A percentile compares a stretch with the other conserved stretches of the same genome.
phyloP scores from a whole-genome alignment of 2,113 vertebrate species.

The Cygnus buccinator region DNA sequence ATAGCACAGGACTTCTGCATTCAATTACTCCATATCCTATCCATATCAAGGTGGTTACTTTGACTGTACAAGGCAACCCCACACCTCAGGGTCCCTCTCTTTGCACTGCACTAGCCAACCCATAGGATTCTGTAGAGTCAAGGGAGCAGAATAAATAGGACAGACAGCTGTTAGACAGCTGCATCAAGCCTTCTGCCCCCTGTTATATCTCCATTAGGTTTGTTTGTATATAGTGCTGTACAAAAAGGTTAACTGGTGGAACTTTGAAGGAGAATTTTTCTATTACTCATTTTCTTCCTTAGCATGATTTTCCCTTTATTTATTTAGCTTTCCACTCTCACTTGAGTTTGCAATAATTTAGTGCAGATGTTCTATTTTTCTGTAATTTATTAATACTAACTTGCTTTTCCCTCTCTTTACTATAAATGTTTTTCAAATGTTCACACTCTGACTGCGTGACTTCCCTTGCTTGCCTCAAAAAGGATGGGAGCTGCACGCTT shows the following conservation, averaged over 20 bases:
- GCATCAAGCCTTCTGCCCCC: slow-evolving; percentile 29
- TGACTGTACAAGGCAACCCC: background rate
- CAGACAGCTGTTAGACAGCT: slow-evolving; percentile 58
- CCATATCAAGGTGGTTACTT: background rate
- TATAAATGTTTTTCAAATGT: slow-evolving; percentile 36
- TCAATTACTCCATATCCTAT: background rate
- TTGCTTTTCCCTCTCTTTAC: background rate
- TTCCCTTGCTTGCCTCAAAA: slow-evolving; percentile 1
- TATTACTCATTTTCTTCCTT: slow-evolving; percentile 50
- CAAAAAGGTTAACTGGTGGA: slow-evolving; percentile 52
- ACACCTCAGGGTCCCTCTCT: background rate
- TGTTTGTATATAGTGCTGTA: slow-evolving; percentile 41
- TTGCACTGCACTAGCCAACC: background rate
- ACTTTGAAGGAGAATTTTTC: slow-evolving; percentile 44
- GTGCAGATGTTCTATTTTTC: slow-evolving; percentile 53
- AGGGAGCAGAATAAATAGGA: background rate
- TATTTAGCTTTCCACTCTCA: slow-evolving; percentile 69
- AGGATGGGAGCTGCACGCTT: background rate
- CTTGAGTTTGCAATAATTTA: slow-evolving; percentile 55
- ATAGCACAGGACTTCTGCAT: background rate
- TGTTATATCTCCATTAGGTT: slow-evolving; percentile 29
- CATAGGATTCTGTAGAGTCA: background rate
- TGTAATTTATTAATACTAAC: slow-evolving; percentile 60
- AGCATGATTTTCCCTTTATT: slow-evolving; percentile 36
- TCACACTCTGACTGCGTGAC: slow-evolving; percentile 28